Percentiles rank a stretch among this genome's conserved stretches.
phyloP scores from a whole-genome alignment of 2,113 vertebrate species.

The Hiodon alosoides region DNA sequence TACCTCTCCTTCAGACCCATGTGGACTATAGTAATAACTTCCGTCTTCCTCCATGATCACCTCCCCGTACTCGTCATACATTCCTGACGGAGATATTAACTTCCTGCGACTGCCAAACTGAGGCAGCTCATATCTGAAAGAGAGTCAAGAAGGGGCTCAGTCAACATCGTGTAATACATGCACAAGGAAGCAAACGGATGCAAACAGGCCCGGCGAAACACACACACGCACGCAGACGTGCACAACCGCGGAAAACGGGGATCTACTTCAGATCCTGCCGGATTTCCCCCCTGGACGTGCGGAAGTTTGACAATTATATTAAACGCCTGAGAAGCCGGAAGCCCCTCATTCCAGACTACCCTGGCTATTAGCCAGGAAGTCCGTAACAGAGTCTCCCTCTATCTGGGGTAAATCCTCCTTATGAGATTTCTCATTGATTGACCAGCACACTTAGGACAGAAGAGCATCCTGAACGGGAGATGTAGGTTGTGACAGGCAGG shows the following conservation, averaged over 20 bases:
- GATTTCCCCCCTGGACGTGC: neutral
- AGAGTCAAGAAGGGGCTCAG: constrained; percentile 23
- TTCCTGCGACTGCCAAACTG: constrained; percentile 93
- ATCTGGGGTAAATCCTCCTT: neutral
- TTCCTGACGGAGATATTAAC: constrained; percentile 79
- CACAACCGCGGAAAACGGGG: neutral
- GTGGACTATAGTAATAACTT: constrained; percentile 84
- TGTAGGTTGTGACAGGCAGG: neutral
- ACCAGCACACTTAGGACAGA: neutral
- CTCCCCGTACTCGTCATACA: constrained; percentile 92
- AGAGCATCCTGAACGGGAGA: neutral
- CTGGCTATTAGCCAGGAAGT: constrained; percentile 6
- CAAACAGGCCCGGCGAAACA: constrained; percentile 9
- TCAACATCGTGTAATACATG: neutral
- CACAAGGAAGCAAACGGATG: constrained; percentile 22
- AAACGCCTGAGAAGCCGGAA: constrained; percentile 1
- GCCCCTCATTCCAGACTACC: neutral
- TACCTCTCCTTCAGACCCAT: constrained; percentile 85
- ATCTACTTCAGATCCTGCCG: neutral
- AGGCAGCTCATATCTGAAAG: constrained; percentile 88
- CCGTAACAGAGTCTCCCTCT: neutral
- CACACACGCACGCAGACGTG: constrained; percentile 2
- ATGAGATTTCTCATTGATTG: constrained; percentile 5
- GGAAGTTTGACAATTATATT: neutral
- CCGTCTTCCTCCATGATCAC: constrained; percentile 82